Base-by-base conservation (phyloP, 2,113 vertebrate species). In the Cinclus mexicanus region DNA sequence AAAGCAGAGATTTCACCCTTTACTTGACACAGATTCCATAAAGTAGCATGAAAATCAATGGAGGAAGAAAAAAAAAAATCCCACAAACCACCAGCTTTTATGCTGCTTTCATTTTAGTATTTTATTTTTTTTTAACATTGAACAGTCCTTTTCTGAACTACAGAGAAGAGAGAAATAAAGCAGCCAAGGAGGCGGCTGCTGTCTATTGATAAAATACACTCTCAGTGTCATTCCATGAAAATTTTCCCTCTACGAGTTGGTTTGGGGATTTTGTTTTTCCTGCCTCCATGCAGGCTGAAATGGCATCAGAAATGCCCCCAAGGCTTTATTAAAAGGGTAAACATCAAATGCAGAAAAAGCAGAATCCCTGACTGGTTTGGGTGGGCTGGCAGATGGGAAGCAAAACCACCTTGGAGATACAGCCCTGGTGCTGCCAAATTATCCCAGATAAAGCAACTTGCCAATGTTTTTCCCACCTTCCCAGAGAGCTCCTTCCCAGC, bases 141-240 rank as follows among this genome's bases (percentile, higher is more conserved):
- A 87, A 9, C 85, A 69, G 41, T 15, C 6, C 26, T 89, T 71
- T 65, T 22, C 70, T 60, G 74, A 89, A n/a, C 44, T 70, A 22
- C 21, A 78, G 69, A 68, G 59, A 35, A 79, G 53, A 55, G 22
- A 87, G 47, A 74, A 65, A 67, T 19, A 72, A 79, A 61, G 22
- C 5, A 22, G 44, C 12, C 1, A 0, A 47, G 37, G n/a, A 59
- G 21, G n/a, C 3, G 8, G 68, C 12, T 4, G 5, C 37, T 68
- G 14, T 46, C 18, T 46, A 1, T 44, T 11, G 29, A 10, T 49
- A n/a, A 57, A 77, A 69, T 8, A 5, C 14, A 6, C 14, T 20
- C 29, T 3, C 6, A 6, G 29, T 11, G 28, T 1, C 69, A 28
- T n/a, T 59, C 42, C 28, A 15, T 11, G 29, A 55, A 83, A 24